Evolutionary conservation across 2,113 vertebrate genomes (phyloP), one percentile per base, ranked within the genome.

Genomic region (Thunnus maccoyii): DNA sequence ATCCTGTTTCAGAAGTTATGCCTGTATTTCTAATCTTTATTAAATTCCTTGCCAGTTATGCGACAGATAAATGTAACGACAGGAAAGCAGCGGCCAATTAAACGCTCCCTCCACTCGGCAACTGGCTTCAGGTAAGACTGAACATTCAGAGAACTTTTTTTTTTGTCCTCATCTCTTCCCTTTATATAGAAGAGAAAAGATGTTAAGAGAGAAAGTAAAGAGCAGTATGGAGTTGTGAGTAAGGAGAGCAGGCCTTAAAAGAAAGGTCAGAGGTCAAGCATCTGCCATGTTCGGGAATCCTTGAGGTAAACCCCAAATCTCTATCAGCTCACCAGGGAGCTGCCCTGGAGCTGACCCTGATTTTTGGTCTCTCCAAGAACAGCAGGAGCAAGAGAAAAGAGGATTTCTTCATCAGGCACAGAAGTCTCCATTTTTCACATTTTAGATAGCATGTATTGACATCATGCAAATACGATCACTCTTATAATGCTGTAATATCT

Each of bases 61-160:
- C 97, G 96, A 76, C 98, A 99, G 92, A 96, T 95, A 89, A 99
- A 99, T 70, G 88, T 97, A 48, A 97, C 93, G 16, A 99, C 97
- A 2, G 97, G 97, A 61, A 98, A 96, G 75, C 96, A 98, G 84
- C 95, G 98, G 69, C 95, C 96, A 47, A 96, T 99, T 84, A 98
- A 98, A 84, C 94, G 98, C 85, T 97, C 97, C 69, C 95, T 97
- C 9, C 97, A 97, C 90, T 97, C 97, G 72, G 92, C 97, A 69
- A 98, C 95, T 84, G 96, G 97, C 82, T 99, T 99, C 94, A 97
- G 97, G 97, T 99, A 94, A 93, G 90, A 54, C 81, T 72, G 2
- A 56, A 72, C n/a, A 22, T 55, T 6, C 5, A 2, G 2, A 18
- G 6, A 20, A 18, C 8, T 22, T 44, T 62, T 30, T 30, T 30